A percentile compares a stretch with the other conserved stretches of the same genome.
These are phyloP conservation scores for Semotilus atromaculatus DNA, from an alignment of 2,797 vertebrate species.

Conservation along the genomic window DNA sequence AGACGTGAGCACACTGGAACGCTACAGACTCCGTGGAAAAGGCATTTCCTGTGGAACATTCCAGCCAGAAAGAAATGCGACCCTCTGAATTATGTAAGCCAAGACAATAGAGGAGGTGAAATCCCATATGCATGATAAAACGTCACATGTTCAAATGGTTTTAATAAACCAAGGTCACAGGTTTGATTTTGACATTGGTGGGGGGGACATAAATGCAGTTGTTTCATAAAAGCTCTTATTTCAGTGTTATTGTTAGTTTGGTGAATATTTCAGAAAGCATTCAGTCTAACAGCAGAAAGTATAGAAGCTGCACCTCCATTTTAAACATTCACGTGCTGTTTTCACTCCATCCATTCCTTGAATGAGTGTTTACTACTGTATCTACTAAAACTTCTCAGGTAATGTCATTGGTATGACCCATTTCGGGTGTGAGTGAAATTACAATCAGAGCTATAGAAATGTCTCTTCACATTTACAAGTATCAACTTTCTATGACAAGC, in stretches of 20 bases:
- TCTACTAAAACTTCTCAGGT: background rate
- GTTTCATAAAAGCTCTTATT: background rate
- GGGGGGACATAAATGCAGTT: background rate
- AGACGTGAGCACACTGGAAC: constrained; percentile 39
- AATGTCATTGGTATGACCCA: background rate
- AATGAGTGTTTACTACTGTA: background rate
- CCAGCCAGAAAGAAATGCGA: constrained; percentile 56
- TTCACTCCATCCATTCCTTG: background rate
- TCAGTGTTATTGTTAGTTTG: background rate
- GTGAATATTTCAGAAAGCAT: background rate
- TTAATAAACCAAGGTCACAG: background rate
- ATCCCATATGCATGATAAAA: constrained; percentile 34
- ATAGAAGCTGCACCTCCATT: background rate
- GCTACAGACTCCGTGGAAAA: constrained; percentile 58
- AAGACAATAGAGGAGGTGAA: constrained; percentile 11
- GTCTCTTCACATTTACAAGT: background rate
- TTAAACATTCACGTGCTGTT: no score
- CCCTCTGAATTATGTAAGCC: constrained; percentile 64
- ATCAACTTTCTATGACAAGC: no score
- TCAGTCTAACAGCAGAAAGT: background rate
- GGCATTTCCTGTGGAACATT: constrained; percentile 74
- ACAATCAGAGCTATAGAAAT: background rate
- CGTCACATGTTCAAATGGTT: constrained; percentile 5
- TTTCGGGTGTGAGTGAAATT: background rate
- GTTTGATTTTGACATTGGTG: background rate